phyloP scores from a whole-genome alignment of 2,888 invertebrate species.

The Cyaniris semiargus region DNA sequence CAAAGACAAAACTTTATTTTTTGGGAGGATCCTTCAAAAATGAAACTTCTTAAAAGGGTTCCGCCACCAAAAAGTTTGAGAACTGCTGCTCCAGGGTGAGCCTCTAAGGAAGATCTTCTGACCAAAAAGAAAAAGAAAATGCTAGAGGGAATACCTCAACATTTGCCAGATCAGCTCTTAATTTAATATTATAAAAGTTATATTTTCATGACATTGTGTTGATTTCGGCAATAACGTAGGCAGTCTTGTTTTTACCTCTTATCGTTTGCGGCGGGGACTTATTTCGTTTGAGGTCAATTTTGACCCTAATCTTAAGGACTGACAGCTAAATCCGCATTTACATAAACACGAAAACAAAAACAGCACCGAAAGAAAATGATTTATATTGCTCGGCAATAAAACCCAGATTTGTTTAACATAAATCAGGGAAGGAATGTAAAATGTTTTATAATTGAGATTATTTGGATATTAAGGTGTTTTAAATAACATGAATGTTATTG shows the following conservation, averaged over 20 bases:
- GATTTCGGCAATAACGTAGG: background rate
- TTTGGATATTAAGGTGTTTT: slow-evolving; percentile 7
- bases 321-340: slow-evolving; percentile 25
- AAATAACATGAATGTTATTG: background rate
- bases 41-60: too few species aligned
- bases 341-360: slow-evolving; percentile 10
- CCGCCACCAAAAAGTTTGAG: too few species aligned
- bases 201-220: background rate
- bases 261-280: slow-evolving; percentile 8
- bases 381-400: background rate
- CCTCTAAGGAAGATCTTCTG: too few species aligned
- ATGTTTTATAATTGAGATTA: slow-evolving; percentile 21
- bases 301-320: slow-evolving; percentile 30
- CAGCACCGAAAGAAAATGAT: background rate
- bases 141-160: too few species aligned
- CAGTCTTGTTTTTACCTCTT: background rate
- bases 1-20: too few species aligned
- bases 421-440: background rate
- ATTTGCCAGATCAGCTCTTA: too few species aligned
- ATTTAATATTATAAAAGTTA: background rate
- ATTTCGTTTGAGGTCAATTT: slow-evolving; percentile 20
- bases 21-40: too few species aligned
- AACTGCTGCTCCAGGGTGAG: too few species aligned
- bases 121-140: too few species aligned
- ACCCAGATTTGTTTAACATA: background rate